phyloP scores from a whole-genome alignment of 1,140 invertebrate species.

The Lepidostoma basale region DNA sequence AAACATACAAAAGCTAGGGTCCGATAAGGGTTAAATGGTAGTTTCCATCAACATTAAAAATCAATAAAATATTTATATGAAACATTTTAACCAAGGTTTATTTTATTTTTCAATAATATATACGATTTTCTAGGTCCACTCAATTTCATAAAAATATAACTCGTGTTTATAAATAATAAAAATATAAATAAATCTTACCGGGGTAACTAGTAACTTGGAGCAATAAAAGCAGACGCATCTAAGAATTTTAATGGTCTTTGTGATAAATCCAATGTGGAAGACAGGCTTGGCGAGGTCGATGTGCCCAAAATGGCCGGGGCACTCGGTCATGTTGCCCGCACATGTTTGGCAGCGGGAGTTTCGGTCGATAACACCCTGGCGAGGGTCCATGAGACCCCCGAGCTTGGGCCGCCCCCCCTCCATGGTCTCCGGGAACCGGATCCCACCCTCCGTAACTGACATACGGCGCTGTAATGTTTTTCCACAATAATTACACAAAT shows the following conservation, averaged over 20 bases:
- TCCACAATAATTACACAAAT: too few relatives aligned
- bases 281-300: constrained; percentile 98
- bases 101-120: too few relatives aligned
- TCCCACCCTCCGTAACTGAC: constrained; percentile 97
- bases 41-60: too few relatives aligned
- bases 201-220: constrained; percentile 92
- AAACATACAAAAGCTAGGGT: too few relatives aligned
- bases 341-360: constrained; percentile 96
- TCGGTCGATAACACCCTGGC: constrained; percentile 97
- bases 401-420: constrained; percentile 97
- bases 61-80: too few relatives aligned
- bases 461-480: constrained; percentile 91
- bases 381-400: constrained; percentile 98
- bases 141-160: background rate
- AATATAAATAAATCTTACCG: constrained; percentile 68
- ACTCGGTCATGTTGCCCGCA: constrained; percentile 97
- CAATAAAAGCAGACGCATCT: constrained; percentile 98
- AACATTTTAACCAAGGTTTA: too few relatives aligned
- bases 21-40: too few relatives aligned
- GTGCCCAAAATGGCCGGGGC: constrained; percentile 99
- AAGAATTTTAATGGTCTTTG: constrained; percentile 95
- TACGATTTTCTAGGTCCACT: too few relatives aligned
- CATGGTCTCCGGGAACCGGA: constrained; percentile 96
- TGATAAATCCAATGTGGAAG: constrained; percentile 97
- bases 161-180: background rate